Evolutionary conservation across 2,888 invertebrate genomes (phyloP), one percentile per base, ranked within the genome.

Genomic region (Cephus pulcher): DNA sequence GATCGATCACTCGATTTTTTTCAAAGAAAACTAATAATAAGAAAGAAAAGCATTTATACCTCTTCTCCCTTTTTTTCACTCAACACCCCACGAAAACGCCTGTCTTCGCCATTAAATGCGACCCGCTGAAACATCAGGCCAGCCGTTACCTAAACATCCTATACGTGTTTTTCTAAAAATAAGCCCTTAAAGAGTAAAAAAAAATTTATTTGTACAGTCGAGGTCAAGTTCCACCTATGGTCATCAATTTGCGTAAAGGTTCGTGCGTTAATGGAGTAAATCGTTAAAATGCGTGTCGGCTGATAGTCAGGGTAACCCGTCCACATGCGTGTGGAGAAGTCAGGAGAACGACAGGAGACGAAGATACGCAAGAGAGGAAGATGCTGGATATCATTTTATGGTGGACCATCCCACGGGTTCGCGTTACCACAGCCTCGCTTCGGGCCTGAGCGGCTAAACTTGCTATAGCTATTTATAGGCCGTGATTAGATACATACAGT

Each of bases 181-280:
- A 56, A 9, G 23, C 9, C 56, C 9, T 56, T 56, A 56, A 23
- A 23, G 23, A 23, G 23, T 56, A 23, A 23, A 56, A 56, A 56
- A 56, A 56, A 56, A 2, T 2, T 23, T 56, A 56, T 56, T 56
- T 23, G 23, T 56, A 56, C 23, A 56, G 56, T 56, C 56, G 23
- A 56, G 56, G 56, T 56, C 56, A 56, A 56, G 56, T 23, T 15
- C 23, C 56, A 56, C 1, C 56, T 56, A 56, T 23, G 56, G 15
- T 23, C 23, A 56, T 56, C 56, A 56, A 56, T 56, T 56, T 56
- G 56, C 23, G 23, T 15, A 23, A 56, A 56, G 56, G 86, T 87
- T 86, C 86, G 86, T 86, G 81, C 86, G 89, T 89, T 90, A 90
- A 90, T 90, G 89, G 88, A 90, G 88, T 89, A 89, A 90, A 90